phyloP scores from a whole-genome alignment of 2,113 vertebrate genomes.

The Sitta europaea region DNA sequence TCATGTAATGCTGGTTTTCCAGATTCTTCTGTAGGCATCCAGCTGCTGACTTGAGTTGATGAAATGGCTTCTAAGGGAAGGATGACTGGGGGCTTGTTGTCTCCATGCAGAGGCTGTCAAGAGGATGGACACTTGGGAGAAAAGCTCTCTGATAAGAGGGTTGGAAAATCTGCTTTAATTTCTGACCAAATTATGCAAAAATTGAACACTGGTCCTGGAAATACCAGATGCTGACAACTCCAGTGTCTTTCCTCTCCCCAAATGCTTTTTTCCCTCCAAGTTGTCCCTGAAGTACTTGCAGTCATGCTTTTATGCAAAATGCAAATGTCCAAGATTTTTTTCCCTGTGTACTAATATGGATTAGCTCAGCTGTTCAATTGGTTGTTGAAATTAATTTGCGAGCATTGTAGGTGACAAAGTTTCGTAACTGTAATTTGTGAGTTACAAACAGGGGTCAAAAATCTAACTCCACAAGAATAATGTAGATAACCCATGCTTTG shows the following conservation, averaged over 20 bases:
- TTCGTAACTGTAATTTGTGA: neutral
- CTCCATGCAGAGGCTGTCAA: neutral
- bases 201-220: neutral
- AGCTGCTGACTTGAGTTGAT: neutral
- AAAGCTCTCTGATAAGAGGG: neutral
- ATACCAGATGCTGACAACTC: neutral
- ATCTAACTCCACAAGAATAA: neutral
- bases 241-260: neutral
- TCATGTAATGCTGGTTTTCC: conserved; percentile 4
- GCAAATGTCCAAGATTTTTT: neutral
- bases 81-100: neutral
- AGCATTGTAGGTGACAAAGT: neutral
- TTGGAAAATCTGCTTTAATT: neutral
- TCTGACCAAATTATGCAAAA: neutral
- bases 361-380: neutral
- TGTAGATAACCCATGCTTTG: neutral
- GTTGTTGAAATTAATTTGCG: neutral
- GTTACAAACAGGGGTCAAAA: neutral
- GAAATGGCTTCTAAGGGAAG: neutral
- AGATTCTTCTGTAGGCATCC: conserved; percentile 37
- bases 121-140: neutral
- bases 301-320: neutral
- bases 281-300: neutral
- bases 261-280: neutral
- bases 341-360: neutral